Conservation (phyloP, 2,113 vertebrate species). For the Mormyrus iriodes region DNA sequence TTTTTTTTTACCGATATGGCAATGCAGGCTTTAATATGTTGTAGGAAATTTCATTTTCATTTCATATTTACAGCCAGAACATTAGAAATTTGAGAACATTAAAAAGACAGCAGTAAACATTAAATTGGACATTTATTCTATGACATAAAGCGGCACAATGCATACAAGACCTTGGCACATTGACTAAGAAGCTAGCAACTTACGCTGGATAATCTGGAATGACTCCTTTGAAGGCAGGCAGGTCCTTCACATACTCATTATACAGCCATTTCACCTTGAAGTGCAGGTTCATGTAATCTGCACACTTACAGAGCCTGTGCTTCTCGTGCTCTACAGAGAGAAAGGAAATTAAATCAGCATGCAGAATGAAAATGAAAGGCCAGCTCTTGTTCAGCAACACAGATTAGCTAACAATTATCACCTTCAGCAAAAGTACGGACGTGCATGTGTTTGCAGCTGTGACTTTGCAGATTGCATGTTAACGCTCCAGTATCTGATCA, state of each 20-base stretch:
- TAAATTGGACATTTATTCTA: not conserved
- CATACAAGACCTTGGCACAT: not conserved
- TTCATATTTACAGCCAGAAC: not conserved
- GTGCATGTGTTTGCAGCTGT: not conserved
- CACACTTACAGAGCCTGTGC: slow-evolving; percentile 87
- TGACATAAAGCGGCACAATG: not conserved
- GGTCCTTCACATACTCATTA: slow-evolving; percentile 87
- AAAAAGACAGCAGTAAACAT: not conserved
- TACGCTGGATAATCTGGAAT: slow-evolving; percentile 89
- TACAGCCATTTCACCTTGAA: slow-evolving; percentile 98
- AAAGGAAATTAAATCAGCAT: not conserved
- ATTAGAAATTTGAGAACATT: not conserved
- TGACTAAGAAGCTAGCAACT: slow-evolving; percentile 49
- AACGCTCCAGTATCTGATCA: not conserved
- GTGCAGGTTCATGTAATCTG: slow-evolving; percentile 98
- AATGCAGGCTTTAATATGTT: not conserved
- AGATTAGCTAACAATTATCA: not conserved
- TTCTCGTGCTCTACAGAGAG: slow-evolving; percentile 83
- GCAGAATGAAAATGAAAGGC: not conserved
- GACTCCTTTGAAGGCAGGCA: slow-evolving; percentile 73
- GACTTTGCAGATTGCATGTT: not conserved
- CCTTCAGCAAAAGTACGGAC: not conserved
- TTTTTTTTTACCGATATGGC: not conserved
- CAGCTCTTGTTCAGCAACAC: not conserved
- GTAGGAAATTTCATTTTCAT: not conserved